A percentile compares a stretch with the other conserved stretches of the same genome.
phyloP scores from a whole-genome alignment of 1,140 invertebrate genomes.

The Anoplophora glabripennis region DNA sequence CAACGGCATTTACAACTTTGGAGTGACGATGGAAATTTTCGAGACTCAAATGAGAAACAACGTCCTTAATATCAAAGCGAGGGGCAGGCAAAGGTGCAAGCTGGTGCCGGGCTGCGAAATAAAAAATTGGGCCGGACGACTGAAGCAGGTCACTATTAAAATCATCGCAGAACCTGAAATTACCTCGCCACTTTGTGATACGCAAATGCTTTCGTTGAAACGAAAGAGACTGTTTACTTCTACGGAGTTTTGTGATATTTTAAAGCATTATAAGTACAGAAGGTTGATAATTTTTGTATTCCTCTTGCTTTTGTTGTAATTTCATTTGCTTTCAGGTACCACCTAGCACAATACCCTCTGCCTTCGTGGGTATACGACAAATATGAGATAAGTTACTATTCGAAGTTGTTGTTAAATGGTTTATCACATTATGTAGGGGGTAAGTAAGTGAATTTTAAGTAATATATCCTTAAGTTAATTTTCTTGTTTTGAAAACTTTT shows the following conservation, averaged over 20 bases:
- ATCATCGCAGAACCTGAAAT: conserved; percentile 38
- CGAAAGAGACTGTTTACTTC: conserved; percentile 22
- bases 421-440: conserved; percentile 38
- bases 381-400: conserved; percentile 43
- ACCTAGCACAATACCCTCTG: conserved; percentile 38
- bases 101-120: conserved; percentile 36
- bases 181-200: conserved; percentile 37
- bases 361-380: conserved; percentile 43
- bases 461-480: conserved; percentile 8
- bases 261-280: conserved; percentile 36
- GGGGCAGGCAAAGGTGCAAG: conserved; percentile 44
- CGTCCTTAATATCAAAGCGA: conserved; percentile 43
- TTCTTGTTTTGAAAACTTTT: conserved; percentile 7
- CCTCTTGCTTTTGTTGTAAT: neutral
- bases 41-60: conserved; percentile 34
- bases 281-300: conserved; percentile 18
- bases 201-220: conserved; percentile 39
- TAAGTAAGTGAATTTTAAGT: conserved; percentile 16
- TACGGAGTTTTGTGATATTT: conserved; percentile 26
- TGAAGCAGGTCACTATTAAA: conserved; percentile 40
- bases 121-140: conserved; percentile 29
- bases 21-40: conserved; percentile 47
- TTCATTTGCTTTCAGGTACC: conserved; percentile 29
- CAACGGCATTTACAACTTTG: conserved; percentile 37
- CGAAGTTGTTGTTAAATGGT: conserved; percentile 32